phyloP scores from a whole-genome alignment of 2,888 invertebrate genomes.

The Agonopterix alstromeriana region DNA sequence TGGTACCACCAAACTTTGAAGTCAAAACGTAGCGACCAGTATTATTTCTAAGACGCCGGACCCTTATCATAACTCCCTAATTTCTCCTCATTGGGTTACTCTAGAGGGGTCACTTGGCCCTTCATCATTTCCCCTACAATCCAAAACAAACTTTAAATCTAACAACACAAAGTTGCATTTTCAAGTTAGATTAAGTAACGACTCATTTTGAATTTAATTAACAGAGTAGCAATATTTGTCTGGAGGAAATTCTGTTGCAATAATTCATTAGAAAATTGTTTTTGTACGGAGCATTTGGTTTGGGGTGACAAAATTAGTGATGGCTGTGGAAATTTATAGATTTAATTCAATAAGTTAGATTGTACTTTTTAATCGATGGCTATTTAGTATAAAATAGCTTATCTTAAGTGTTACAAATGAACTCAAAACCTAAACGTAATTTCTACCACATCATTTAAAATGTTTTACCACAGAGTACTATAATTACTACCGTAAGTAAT shows the following conservation, averaged over 20 bases:
- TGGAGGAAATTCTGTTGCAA: not conserved
- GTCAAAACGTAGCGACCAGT: too few relatives aligned
- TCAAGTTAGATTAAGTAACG: not conserved
- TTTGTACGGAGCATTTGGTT: conserved; percentile 5
- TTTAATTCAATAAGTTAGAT: not conserved
- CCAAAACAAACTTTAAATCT: not conserved
- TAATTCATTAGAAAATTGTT: conserved; percentile 8
- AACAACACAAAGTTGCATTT: conserved; percentile 1
- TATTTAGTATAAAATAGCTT: too few relatives aligned
- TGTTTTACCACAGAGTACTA: too few relatives aligned
- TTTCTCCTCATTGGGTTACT: conserved; percentile 19
- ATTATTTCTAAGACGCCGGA: conserved; percentile 2
- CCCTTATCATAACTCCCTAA: conserved; percentile 14
- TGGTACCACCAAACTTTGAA: too few relatives aligned
- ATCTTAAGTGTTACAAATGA: too few relatives aligned
- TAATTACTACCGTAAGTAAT: too few relatives aligned
- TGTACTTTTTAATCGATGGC: not conserved
- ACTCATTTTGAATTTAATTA: conserved; percentile 4
- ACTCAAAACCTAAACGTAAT: too few relatives aligned
- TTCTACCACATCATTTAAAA: too few relatives aligned
- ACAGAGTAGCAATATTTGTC: conserved; percentile 6
- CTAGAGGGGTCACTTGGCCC: conserved; percentile 7
- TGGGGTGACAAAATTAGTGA: not conserved
- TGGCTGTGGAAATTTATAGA: not conserved
- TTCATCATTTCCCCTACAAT: not conserved